Conservation (phyloP, 1,140 invertebrate species). For the Dendroctonus ponderosae region DNA sequence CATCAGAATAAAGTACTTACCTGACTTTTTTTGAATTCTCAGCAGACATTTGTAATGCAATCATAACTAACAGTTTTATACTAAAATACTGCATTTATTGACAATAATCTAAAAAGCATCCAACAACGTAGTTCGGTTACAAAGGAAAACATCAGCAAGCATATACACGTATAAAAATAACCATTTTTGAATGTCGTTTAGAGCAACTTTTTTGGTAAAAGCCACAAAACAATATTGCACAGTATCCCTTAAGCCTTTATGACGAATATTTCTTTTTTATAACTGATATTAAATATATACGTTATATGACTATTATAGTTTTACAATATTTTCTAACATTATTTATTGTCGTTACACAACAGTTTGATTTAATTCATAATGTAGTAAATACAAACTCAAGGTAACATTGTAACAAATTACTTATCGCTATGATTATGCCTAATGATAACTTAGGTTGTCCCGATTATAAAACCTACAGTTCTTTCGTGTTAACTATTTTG, state of each 20-base stretch:
- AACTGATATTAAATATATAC: conserved; percentile 9
- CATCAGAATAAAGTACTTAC: too few species aligned
- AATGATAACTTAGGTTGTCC: not conserved
- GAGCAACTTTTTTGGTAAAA: too few species aligned
- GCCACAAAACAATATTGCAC: not conserved
- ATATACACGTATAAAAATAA: too few species aligned
- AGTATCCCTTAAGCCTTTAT: conserved; percentile 2
- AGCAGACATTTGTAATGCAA: too few species aligned
- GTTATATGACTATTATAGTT: not conserved
- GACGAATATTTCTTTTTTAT: not conserved
- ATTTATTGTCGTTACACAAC: conserved; percentile 52
- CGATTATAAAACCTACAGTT: not conserved
- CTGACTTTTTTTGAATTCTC: too few species aligned
- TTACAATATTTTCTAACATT: conserved; percentile 23
- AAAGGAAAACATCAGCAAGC: too few species aligned
- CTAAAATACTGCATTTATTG: too few species aligned
- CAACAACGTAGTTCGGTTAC: too few species aligned
- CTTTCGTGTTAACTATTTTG: not conserved
- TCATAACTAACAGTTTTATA: too few species aligned
- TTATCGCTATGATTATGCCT: not conserved
- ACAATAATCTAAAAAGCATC: too few species aligned
- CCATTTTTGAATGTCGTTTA: too few species aligned
- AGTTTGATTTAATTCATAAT: conserved; percentile 34
- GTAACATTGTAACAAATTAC: not conserved
- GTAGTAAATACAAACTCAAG: conserved; percentile 1